A percentile compares a stretch with the other conserved stretches of the same genome.
phyloP scores from a whole-genome alignment of 2,113 vertebrate species.

The Sinocyclocheilus maitianheensis region DNA sequence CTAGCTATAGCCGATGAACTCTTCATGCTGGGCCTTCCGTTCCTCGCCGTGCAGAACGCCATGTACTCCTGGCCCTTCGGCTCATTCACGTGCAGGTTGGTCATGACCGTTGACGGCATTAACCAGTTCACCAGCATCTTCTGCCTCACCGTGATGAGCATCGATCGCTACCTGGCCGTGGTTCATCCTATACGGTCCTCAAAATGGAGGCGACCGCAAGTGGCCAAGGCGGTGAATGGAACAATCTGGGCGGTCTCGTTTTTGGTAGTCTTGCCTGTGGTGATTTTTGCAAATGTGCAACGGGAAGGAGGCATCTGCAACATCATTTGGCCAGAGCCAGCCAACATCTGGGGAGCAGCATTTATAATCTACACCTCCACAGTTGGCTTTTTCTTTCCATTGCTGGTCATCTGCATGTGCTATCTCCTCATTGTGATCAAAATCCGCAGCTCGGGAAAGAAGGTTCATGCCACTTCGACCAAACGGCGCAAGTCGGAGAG shows the following conservation, averaged over 20 bases:
- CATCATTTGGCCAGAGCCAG: constrained; percentile 89
- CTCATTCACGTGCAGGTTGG: constrained; percentile 86
- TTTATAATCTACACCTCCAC: constrained; percentile 92
- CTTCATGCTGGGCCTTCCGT: constrained; percentile 92
- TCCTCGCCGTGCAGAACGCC: constrained; percentile 90
- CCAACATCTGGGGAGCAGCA: constrained; percentile 81
- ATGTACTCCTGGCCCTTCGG: constrained; percentile 93
- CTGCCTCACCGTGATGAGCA: constrained; percentile 94
- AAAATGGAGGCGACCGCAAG: constrained; percentile 86
- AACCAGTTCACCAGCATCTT: constrained; percentile 98
- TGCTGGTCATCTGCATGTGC: constrained; percentile 94
- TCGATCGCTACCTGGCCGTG: constrained; percentile 92
- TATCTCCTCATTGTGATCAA: constrained; percentile 92
- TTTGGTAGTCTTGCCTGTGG: constrained; percentile 87
- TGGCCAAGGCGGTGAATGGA: constrained; percentile 86
- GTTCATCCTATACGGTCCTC: constrained; percentile 90
- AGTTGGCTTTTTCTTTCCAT: constrained; percentile 88
- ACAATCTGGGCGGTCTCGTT: constrained; percentile 88
- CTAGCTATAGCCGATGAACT: constrained; percentile 91
- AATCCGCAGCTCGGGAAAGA: constrained; percentile 85
- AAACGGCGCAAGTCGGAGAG: constrained; percentile 87
- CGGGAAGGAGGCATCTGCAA: constrained; percentile 85
- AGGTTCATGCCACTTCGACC: constrained; percentile 85
- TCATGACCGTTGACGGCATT: constrained; percentile 90
- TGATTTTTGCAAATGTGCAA: constrained; percentile 86